Evolutionary conservation across 2,113 vertebrate species (phyloP).

Genomic region (Mobula hypostoma): DNA sequence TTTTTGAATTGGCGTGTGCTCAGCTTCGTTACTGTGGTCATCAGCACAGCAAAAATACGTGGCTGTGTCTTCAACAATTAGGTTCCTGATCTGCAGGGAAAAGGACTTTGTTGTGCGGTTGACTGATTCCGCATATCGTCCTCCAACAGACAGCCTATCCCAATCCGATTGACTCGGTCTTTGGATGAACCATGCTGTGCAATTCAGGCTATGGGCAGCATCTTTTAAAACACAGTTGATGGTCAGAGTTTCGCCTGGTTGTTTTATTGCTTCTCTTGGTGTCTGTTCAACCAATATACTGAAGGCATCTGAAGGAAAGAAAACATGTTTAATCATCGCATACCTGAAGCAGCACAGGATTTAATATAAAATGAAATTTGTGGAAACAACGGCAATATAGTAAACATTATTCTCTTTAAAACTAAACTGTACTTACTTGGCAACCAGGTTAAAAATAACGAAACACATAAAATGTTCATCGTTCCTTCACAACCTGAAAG

Average conservation of each 20-base stretch:
- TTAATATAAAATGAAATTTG: neutral
- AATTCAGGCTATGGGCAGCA: neutral
- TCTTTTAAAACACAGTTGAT: neutral
- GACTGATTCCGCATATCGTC: neutral
- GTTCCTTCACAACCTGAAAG: neutral
- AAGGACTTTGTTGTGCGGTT: neutral
- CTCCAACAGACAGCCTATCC: neutral
- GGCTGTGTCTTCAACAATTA: neutral
- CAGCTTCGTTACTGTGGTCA: neutral
- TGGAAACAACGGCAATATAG: neutral
- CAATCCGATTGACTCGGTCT: neutral
- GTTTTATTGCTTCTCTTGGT: neutral
- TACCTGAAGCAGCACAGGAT: neutral
- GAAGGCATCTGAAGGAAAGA: neutral
- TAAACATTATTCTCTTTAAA: neutral
- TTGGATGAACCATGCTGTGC: neutral
- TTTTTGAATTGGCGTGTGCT: neutral
- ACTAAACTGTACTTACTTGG: neutral
- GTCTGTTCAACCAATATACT: neutral
- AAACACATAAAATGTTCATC: neutral
- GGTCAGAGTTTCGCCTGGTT: neutral
- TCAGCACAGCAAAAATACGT: neutral
- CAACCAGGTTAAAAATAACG: neutral
- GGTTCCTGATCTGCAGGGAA: neutral
- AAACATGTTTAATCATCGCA: neutral